Conservation (phyloP, 2,797 vertebrate species). For the Dendrocincla fuliginosa region DNA sequence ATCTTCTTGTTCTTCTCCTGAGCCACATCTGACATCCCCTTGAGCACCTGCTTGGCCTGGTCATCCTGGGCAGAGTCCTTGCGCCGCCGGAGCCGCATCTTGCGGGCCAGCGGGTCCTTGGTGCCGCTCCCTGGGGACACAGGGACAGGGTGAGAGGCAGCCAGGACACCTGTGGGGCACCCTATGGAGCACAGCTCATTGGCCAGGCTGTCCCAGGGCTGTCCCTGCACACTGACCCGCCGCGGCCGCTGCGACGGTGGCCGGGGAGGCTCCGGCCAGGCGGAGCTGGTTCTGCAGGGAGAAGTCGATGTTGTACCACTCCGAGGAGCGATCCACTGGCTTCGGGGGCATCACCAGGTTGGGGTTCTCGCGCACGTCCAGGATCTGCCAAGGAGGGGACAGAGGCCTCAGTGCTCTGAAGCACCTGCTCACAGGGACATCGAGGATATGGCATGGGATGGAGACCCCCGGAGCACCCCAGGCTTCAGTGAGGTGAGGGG, state of each 20-base stretch:
- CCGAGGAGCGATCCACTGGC: slow-evolving; percentile 84
- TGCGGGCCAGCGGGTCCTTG: slow-evolving; percentile 91
- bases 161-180: not conserved
- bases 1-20: slow-evolving; percentile 93
- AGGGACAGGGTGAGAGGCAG: not conserved
- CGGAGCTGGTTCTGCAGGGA: slow-evolving; percentile 97
- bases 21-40: slow-evolving; percentile 95
- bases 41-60: slow-evolving; percentile 97
- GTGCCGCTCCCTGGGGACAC: slow-evolving; percentile 80
- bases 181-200: accelerated
- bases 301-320: slow-evolving; percentile 99
- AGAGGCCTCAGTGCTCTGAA: not conserved
- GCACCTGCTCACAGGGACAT: accelerated
- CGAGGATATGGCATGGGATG: accelerated
- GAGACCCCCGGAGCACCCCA: accelerated
- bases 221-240: slow-evolving; percentile 69
- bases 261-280: slow-evolving; percentile 92
- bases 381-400: slow-evolving; percentile 75
- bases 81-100: slow-evolving; percentile 90
- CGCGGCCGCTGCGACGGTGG: slow-evolving; percentile 88
- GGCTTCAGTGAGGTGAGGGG: not conserved
- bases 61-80: slow-evolving; percentile 94
- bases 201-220: not conserved
- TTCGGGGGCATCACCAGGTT: slow-evolving; percentile 97
- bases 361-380: slow-evolving; percentile 96